Base-by-base conservation (phyloP, 2,113 vertebrate species). In the Pseudorectes ferrugineus region DNA sequence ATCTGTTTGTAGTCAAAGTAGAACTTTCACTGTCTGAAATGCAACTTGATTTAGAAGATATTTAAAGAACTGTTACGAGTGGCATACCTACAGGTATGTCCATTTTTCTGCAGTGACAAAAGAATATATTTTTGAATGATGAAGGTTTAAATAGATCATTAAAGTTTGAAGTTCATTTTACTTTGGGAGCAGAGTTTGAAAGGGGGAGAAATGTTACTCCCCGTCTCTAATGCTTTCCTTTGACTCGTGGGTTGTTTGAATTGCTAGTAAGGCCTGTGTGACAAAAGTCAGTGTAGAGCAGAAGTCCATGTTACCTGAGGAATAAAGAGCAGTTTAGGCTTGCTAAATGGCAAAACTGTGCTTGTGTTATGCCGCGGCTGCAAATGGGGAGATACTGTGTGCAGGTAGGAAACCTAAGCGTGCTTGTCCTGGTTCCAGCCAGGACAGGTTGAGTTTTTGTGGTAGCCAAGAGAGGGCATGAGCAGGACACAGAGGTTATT, bases 351-450 rank as follows among this genome's bases (percentile, higher is more conserved):
- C 28, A 71, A 80, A 85, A 49, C 25, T 21, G 4, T 33, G 11
- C 1, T 5, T 35, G 5, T n/a, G 9, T 78, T 82, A 28, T n/a
- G 28, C 20, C 14, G n/a, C 26, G 62, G 26, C 20, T 88, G 29
- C 43, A 33, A 38, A 74, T 0, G 1, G 7, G 25, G 33, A 38
- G 16, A n/a, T 57, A 2, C 4, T 28, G 1, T 3, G 3, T 70
- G 13, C 51, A 31, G 29, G 9, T 14, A 35, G 40, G 26, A 72
- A 77, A 46, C 23, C 15, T 46, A 45, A 67, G n/a, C 14, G 14
- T n/a, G 6, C 31, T 68, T 68, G 17, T 48, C n/a, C 17, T 35
- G 20, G 20, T 67, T 45, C 29, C 0, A 0, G n/a, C 38, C 20
- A 12, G 25, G 51, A 52, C 13, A n/a, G 24, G 24, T 3, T 38